Evolutionary conservation across 1,140 invertebrate genomes (phyloP).

Genomic region (Drosophila melanogaster): DNA sequence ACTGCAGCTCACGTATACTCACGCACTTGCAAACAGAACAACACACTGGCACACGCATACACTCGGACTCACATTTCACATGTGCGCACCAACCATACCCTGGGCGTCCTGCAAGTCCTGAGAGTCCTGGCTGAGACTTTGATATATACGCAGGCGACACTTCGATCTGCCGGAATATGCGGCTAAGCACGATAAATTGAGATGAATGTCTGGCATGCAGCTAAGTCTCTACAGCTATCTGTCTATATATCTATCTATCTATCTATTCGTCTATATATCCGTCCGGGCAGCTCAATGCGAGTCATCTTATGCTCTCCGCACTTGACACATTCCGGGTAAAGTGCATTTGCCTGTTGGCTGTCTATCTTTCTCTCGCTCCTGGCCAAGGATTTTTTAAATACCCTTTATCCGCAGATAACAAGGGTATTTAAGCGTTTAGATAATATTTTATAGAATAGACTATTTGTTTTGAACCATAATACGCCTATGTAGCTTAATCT

Average conservation of each 20-base stretch:
- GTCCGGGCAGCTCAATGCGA: conserved; percentile 37
- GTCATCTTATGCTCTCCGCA: conserved; percentile 48
- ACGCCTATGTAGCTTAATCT: too few species aligned
- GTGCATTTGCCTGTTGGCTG: conserved; percentile 68
- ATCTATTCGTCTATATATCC: conserved; percentile 39
- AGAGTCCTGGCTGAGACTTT: conserved; percentile 36
- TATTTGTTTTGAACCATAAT: too few species aligned
- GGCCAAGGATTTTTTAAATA: conserved; percentile 27
- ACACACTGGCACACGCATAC: not conserved
- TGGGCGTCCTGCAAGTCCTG: conserved; percentile 4
- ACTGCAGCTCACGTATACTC: conserved; percentile 33
- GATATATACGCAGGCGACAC: conserved; percentile 69
- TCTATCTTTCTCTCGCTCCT: conserved; percentile 49
- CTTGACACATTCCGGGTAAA: conserved; percentile 36
- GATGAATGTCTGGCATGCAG: conserved; percentile 71
- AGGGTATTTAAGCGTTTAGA: not conserved
- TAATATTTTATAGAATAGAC: not conserved
- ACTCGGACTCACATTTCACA: conserved; percentile 1
- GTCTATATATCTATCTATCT: conserved; percentile 32
- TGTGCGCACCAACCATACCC: conserved; percentile 19
- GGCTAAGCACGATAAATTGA: conserved; percentile 77
- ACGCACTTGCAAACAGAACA: conserved; percentile 4
- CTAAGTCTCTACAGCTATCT: conserved; percentile 50
- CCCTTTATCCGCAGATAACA: not conserved
- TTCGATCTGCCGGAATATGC: conserved; percentile 67